Conservation (phyloP, 2,888 invertebrate genomes). For the Drosophila leonis region DNA sequence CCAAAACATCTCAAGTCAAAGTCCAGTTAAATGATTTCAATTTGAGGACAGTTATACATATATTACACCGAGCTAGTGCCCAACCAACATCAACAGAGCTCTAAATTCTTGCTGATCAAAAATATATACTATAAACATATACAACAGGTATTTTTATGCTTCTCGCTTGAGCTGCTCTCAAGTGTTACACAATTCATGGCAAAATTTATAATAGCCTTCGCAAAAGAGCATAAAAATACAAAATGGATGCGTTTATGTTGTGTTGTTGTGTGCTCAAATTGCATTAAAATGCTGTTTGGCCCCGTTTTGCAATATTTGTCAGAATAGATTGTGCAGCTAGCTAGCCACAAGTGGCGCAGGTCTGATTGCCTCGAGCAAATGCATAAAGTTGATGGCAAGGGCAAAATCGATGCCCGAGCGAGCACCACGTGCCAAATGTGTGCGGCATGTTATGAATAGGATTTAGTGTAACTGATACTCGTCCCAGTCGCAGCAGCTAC, state of each 20-base stretch:
- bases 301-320: conserved; percentile 49
- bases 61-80: neutral
- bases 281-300: conserved; percentile 51
- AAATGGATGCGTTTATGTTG: conserved; percentile 39
- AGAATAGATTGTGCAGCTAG: too few species aligned
- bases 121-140: neutral
- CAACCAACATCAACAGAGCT: neutral
- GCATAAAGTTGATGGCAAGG: neutral
- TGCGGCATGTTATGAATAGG: conserved; percentile 43
- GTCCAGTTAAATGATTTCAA: too few species aligned
- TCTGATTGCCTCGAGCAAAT: conserved; percentile 29
- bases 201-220: neutral
- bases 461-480: conserved; percentile 29
- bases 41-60: too few species aligned
- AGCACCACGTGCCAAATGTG: conserved; percentile 47
- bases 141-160: neutral
- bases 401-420: conserved; percentile 24
- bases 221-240: conserved; percentile 33
- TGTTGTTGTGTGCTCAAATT: conserved; percentile 41
- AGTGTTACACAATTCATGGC: neutral
- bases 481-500: conserved; percentile 10
- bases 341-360: conserved; percentile 17
- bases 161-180: neutral
- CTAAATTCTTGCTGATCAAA: neutral
- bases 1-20: too few species aligned